Conservation (phyloP, 1,140 invertebrate genomes). For the Subanguina moxae region DNA sequence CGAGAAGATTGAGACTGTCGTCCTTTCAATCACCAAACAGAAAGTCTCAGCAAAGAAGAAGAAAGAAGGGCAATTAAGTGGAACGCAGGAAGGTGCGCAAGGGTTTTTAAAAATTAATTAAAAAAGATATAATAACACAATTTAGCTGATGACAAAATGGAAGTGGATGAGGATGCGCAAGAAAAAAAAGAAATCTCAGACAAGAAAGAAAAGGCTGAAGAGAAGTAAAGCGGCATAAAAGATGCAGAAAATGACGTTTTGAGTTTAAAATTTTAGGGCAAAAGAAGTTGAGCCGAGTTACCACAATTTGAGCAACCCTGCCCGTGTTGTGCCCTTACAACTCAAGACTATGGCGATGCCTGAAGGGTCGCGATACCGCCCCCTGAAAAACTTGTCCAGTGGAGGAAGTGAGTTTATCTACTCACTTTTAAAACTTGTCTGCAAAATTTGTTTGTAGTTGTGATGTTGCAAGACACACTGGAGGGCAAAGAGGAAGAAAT, state of each 20-base stretch:
- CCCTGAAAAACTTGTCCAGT: slow-evolving; percentile 77
- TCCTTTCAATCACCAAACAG: slow-evolving; percentile 88
- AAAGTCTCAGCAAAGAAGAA: slow-evolving; percentile 62
- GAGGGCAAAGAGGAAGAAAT: slow-evolving; percentile 76
- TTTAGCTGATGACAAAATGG: background rate
- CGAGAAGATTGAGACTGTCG: slow-evolving; percentile 83
- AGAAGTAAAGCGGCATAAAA: slow-evolving; percentile 55
- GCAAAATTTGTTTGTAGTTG: slow-evolving; percentile 63
- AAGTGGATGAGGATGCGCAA: slow-evolving; percentile 1
- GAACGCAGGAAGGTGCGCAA: background rate
- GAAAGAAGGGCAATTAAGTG: slow-evolving; percentile 50
- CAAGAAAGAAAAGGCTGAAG: slow-evolving; percentile 1
- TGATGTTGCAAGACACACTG: slow-evolving; percentile 77
- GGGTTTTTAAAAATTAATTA: background rate
- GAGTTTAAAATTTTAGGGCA: background rate
- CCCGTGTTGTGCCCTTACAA: slow-evolving; percentile 85
- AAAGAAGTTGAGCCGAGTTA: slow-evolving; percentile 74
- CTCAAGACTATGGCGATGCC: slow-evolving; percentile 77
- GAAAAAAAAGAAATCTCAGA: background rate
- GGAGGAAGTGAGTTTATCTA: slow-evolving; percentile 68
- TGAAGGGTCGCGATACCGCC: slow-evolving; percentile 74
- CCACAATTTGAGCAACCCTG: slow-evolving; percentile 88
- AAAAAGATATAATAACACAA: slow-evolving; percentile 58
- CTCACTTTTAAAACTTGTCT: background rate
- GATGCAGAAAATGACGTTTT: background rate